Evolutionary conservation across 1,140 invertebrate genomes (phyloP).

Genomic region (Hyles euphorbiae): DNA sequence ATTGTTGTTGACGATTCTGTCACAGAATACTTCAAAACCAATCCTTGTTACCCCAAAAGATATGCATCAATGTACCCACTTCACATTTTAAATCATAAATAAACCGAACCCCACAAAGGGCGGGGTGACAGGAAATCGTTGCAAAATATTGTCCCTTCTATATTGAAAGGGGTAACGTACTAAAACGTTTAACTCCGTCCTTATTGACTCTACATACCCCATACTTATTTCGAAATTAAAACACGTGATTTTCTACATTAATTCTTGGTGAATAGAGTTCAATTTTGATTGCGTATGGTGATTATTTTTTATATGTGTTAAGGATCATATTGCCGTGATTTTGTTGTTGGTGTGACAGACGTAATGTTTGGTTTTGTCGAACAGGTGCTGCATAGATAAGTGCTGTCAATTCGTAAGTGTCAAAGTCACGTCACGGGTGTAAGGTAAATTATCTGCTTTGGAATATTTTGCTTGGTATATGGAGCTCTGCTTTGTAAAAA

Average conservation of each 20-base stretch:
- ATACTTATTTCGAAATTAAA: background rate
- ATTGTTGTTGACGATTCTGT: no score
- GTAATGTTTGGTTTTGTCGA: conserved; percentile 21
- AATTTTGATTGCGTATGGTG: no score
- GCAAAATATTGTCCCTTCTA: conserved; percentile 31
- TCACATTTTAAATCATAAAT: conserved; percentile 45
- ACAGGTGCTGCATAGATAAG: conserved; percentile 42
- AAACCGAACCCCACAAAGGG: conserved; percentile 31
- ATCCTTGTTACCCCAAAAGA: no score
- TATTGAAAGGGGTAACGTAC: conserved; percentile 12
- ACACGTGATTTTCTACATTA: background rate
- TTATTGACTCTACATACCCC: background rate
- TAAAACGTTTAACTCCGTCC: background rate
- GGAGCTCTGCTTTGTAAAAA: no score
- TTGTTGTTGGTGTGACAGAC: background rate
- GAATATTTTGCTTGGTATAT: no score
- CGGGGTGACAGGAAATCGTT: conserved; percentile 36
- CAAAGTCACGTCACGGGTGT: conserved; percentile 32
- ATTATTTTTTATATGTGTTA: background rate
- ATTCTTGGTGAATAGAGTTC: background rate
- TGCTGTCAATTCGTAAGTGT: conserved; percentile 52
- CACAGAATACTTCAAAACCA: no score
- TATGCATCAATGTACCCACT: conserved; percentile 27
- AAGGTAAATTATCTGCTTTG: conserved; percentile 13
- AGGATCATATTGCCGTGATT: background rate